Conservation (phyloP, 2,888 invertebrate species). For the Acanthosepion lycidas region DNA sequence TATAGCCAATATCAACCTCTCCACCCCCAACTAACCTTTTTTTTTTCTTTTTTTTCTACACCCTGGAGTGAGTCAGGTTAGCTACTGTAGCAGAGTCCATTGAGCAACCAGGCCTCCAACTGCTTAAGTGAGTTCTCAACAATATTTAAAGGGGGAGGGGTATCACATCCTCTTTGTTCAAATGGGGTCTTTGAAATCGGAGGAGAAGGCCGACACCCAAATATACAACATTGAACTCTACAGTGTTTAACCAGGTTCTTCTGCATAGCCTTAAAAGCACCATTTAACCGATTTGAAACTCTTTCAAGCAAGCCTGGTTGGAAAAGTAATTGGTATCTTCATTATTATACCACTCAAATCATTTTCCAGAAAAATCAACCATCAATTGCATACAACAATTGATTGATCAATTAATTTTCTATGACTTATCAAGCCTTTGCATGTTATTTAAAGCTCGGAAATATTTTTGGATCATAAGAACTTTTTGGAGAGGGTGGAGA, state of each 20-base stretch:
- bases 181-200: background rate
- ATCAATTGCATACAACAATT: too few species aligned
- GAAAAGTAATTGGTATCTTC: background rate
- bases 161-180: background rate
- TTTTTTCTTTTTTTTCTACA: background rate
- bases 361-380: too few species aligned
- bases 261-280: background rate
- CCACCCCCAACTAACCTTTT: too few species aligned
- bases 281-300: background rate
- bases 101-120: background rate
- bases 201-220: conserved; percentile 11
- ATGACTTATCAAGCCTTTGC: too few species aligned
- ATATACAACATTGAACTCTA: background rate
- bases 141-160: background rate
- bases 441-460: too few species aligned
- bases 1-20: background rate
- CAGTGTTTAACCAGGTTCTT: background rate
- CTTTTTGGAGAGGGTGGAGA: fast-evolving
- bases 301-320: background rate
- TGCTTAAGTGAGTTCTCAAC: background rate
- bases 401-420: too few species aligned
- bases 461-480: too few species aligned
- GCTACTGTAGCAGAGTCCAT: background rate
- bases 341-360: too few species aligned
- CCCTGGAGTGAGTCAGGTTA: background rate